These are phyloP conservation scores for Galaxias olidus DNA, from an alignment of 2,797 vertebrate genomes.

Conservation along the genomic window DNA sequence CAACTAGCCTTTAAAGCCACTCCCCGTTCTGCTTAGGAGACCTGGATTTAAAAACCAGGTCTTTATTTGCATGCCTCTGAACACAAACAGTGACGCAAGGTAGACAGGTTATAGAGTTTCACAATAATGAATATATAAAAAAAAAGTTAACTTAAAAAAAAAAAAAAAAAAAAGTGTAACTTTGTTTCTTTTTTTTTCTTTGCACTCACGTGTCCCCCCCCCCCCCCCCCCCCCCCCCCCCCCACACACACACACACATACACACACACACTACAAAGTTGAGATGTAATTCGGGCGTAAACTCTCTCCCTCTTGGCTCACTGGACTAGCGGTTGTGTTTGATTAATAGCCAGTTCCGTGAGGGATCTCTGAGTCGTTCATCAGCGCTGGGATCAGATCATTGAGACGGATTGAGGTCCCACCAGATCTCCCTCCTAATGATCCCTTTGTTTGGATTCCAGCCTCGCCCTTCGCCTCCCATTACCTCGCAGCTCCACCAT, in stretches of 20 bases:
- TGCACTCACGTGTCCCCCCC: too few relatives aligned
- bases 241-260: too few relatives aligned
- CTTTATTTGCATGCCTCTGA: too few relatives aligned
- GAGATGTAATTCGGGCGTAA: too few relatives aligned
- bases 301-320: too few relatives aligned
- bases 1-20: conserved; percentile 10
- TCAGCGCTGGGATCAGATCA: conserved; percentile 60
- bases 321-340: conserved; percentile 35
- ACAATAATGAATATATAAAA: too few relatives aligned
- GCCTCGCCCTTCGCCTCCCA: conserved; percentile 53
- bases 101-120: conserved; percentile 2
- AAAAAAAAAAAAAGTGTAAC: conserved; percentile 37
- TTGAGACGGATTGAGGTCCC: conserved; percentile 64
- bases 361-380: conserved; percentile 52
- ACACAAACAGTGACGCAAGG: too few relatives aligned
- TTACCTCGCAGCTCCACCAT: conserved; percentile 59
- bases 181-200: too few relatives aligned
- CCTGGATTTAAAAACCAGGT: too few relatives aligned
- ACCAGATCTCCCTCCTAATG: conserved; percentile 54
- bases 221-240: too few relatives aligned
- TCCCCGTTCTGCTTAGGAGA: background rate
- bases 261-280: too few relatives aligned
- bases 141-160: conserved; percentile 21
- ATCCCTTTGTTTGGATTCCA: conserved; percentile 54
- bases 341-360: conserved; percentile 11